Percentiles rank a stretch among this genome's conserved stretches.
These are phyloP conservation scores for Drosophila rubida DNA, from an alignment of 2,888 invertebrate genomes.

Conservation along the genomic window DNA sequence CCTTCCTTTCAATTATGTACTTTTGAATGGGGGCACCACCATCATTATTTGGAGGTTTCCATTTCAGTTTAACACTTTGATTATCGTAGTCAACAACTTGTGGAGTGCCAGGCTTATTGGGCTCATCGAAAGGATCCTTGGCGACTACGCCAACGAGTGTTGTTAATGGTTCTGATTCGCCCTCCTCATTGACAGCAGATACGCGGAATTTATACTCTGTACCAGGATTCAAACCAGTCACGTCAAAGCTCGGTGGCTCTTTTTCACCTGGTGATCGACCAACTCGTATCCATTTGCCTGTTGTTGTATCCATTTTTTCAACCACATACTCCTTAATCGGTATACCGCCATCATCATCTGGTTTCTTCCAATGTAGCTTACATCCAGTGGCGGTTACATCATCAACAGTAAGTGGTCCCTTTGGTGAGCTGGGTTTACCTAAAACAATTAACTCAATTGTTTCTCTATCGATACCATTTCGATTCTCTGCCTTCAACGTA, in stretches of 20 bases:
- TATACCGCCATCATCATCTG: conserved; percentile 97
- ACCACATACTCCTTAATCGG: conserved; percentile 98
- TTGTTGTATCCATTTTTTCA: conserved; percentile 96
- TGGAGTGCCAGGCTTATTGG: conserved; percentile 95
- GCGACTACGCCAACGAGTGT: conserved; percentile 97
- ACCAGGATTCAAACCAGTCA: conserved; percentile 94
- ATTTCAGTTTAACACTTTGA: conserved; percentile 97
- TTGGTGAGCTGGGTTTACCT: conserved; percentile 91
- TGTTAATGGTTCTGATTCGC: conserved; percentile 98
- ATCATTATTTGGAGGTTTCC: conserved; percentile 95
- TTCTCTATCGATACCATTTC: conserved; percentile 90
- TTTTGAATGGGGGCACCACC: conserved; percentile 99
- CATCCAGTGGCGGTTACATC: conserved; percentile 97
- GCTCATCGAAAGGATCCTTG: conserved; percentile 99
- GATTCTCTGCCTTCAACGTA: conserved; percentile 94
- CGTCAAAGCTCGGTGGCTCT: conserved; percentile 89
- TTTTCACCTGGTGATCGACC: conserved; percentile 90
- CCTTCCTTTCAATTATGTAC: conserved; percentile 96
- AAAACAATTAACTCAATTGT: conserved; percentile 93
- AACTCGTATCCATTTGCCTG: conserved; percentile 93
- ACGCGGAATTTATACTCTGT: conserved; percentile 99
- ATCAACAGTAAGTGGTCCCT: conserved; percentile 94
- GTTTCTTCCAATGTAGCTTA: conserved; percentile 96
- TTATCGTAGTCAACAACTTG: conserved; percentile 97
- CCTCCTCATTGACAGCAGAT: conserved; percentile 98